Conservation (phyloP, 2,797 vertebrate species). For the Remorina albescens region DNA sequence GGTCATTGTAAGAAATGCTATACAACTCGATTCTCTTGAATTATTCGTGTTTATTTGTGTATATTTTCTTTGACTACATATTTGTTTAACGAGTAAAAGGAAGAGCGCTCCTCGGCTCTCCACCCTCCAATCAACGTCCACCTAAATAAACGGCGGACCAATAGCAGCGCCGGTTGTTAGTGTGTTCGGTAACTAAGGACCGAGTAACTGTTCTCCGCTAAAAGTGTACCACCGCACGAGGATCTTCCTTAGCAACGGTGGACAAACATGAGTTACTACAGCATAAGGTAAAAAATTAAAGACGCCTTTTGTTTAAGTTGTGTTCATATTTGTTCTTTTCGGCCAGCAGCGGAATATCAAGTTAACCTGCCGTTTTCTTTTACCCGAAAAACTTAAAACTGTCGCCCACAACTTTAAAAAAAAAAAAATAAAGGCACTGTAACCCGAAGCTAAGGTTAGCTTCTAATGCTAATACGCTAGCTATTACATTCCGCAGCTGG, state of each 20-base stretch:
- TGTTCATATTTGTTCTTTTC: not conserved
- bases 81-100: not conserved
- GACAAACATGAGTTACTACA: conserved; percentile 90
- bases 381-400: conserved; percentile 49
- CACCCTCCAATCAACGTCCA: conserved; percentile 65
- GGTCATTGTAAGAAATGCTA: conserved; percentile 1
- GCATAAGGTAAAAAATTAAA: conserved; percentile 83
- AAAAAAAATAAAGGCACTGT: conserved; percentile 46
- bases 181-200: conserved; percentile 80
- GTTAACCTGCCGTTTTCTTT: conserved; percentile 7
- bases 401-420: conserved; percentile 70
- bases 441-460: conserved; percentile 69
- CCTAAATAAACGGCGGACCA: conserved; percentile 57
- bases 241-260: conserved; percentile 86
- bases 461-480: conserved; percentile 36
- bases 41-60: too few species aligned
- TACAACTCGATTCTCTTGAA: too few species aligned
- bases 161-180: conserved; percentile 69
- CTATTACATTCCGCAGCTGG: conserved; percentile 26
- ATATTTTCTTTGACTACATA: not conserved
- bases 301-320: too few species aligned
- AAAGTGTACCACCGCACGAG: conserved; percentile 60
- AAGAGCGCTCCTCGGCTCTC: not conserved
- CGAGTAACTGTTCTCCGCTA: conserved; percentile 57
- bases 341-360: not conserved